phyloP scores from a whole-genome alignment of 2,797 vertebrate genomes.

The Furcifer pardalis region DNA sequence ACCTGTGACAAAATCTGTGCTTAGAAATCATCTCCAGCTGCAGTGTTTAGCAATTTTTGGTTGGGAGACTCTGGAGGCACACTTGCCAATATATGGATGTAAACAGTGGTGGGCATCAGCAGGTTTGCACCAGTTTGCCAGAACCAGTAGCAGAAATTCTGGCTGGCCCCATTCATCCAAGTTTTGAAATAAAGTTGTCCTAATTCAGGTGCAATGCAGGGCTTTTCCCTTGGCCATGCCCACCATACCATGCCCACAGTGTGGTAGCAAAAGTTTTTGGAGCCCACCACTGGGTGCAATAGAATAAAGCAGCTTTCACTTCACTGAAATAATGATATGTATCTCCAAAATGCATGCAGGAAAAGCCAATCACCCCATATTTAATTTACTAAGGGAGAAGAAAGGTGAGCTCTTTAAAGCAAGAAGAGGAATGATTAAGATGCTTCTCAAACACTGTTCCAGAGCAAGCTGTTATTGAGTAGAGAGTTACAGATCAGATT shows the following conservation, averaged over 20 bases:
- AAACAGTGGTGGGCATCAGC: too few relatives aligned
- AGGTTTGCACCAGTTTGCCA: too few relatives aligned
- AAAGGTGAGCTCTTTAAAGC: slow-evolving; percentile 13
- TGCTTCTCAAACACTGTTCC: not conserved
- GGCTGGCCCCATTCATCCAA: too few relatives aligned
- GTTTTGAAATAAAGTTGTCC: too few relatives aligned
- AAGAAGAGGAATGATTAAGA: slow-evolving; percentile 16
- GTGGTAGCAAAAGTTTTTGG: too few relatives aligned
- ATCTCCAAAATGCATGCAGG: slow-evolving; percentile 23
- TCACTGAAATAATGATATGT: slow-evolving; percentile 26
- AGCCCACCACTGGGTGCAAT: too few relatives aligned
- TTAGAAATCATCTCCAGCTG: not conserved
- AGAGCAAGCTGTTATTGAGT: not conserved
- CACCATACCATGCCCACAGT: too few relatives aligned
- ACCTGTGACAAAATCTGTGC: not conserved
- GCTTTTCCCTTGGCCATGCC: too few relatives aligned
- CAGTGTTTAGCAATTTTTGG: not conserved
- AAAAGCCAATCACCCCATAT: not conserved
- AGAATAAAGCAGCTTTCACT: not conserved
- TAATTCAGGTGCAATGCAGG: too few relatives aligned
- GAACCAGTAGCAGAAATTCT: too few relatives aligned
- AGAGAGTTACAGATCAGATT: slow-evolving; percentile 10
- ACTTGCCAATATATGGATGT: not conserved
- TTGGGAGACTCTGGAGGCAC: not conserved
- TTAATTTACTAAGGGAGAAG: slow-evolving; percentile 1